phyloP scores from a whole-genome alignment of 2,113 vertebrate genomes.

The Cebidichthys violaceus region DNA sequence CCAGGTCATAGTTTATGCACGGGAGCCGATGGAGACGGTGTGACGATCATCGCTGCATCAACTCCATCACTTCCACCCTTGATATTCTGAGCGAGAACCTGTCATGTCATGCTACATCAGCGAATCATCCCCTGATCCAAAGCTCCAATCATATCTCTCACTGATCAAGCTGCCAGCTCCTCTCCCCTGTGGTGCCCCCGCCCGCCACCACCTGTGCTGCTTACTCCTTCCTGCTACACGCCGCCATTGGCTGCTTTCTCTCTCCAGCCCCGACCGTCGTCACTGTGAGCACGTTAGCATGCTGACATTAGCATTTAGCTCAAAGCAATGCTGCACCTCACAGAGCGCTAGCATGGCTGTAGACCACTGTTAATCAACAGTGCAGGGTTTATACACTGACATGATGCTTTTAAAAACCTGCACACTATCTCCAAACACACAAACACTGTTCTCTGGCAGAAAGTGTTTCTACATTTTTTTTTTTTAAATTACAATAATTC shows the following conservation, averaged over 20 bases:
- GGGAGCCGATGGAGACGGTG: not conserved
- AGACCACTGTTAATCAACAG: not conserved
- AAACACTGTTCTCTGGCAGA: not conserved
- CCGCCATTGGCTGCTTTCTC: constrained; percentile 28
- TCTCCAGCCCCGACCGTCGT: not conserved
- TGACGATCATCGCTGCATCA: not conserved
- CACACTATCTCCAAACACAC: not conserved
- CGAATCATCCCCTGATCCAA: constrained; percentile 1
- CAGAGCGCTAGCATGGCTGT: not conserved
- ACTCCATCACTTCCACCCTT: not conserved
- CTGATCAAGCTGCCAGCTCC: constrained; percentile 15
- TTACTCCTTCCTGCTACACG: constrained; percentile 26
- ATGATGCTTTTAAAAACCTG: not conserved
- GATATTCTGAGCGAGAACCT: constrained; percentile 3
- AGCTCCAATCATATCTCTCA: constrained; percentile 22
- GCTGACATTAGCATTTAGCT: not conserved
- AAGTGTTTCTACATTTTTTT: not conserved
- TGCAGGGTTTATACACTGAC: not conserved
- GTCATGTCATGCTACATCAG: constrained; percentile 9
- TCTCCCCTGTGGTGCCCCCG: not conserved
- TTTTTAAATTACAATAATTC: not conserved
- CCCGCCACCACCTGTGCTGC: not conserved
- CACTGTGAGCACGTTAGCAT: not conserved
- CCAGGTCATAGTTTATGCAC: not conserved
- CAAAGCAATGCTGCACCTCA: not conserved